Percentiles rank a stretch among this genome's conserved stretches.
Evolutionary conservation across 2,888 invertebrate genomes (phyloP).

Genomic region (Cylloceria caligata): DNA sequence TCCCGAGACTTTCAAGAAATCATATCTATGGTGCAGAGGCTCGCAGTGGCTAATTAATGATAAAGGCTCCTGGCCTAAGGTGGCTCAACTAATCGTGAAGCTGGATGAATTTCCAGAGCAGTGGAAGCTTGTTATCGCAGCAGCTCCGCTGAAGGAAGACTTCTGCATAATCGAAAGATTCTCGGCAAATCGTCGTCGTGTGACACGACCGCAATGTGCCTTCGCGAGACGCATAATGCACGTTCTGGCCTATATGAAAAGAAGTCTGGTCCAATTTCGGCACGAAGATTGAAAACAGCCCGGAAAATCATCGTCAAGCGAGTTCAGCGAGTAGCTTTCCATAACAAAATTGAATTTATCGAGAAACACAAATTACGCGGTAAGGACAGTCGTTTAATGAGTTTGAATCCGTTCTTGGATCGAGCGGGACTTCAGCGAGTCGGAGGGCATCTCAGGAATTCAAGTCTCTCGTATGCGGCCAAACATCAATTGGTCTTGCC

Average conservation of each 20-base stretch:
- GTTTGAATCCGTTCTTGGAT: constrained; percentile 39
- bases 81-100: background rate
- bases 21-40: constrained; percentile 34
- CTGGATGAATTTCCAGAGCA: constrained; percentile 1
- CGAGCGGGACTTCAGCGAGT: constrained; percentile 16
- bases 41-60: constrained; percentile 28
- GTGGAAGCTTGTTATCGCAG: background rate
- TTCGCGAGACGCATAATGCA: constrained; percentile 14
- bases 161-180: constrained; percentile 11
- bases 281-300: constrained; percentile 17
- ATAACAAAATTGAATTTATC: constrained; percentile 13
- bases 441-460: constrained; percentile 37
- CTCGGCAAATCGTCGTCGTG: constrained; percentile 4
- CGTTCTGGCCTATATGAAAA: background rate
- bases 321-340: constrained; percentile 28
- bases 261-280: background rate
- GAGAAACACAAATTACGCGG: background rate
- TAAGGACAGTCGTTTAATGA: constrained; percentile 10
- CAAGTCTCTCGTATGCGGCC: constrained; percentile 27
- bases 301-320: constrained; percentile 26
- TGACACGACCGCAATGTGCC: constrained; percentile 7
- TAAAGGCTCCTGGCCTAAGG: constrained; percentile 14
- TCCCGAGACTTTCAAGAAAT: constrained; percentile 1
- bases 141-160: background rate
- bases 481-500: constrained; percentile 45